A percentile compares a stretch with the other conserved stretches of the same genome.
These are phyloP conservation scores for Propithecus deckenii DNA, from an alignment of 2,797 vertebrate genomes.

Conservation along the genomic window DNA sequence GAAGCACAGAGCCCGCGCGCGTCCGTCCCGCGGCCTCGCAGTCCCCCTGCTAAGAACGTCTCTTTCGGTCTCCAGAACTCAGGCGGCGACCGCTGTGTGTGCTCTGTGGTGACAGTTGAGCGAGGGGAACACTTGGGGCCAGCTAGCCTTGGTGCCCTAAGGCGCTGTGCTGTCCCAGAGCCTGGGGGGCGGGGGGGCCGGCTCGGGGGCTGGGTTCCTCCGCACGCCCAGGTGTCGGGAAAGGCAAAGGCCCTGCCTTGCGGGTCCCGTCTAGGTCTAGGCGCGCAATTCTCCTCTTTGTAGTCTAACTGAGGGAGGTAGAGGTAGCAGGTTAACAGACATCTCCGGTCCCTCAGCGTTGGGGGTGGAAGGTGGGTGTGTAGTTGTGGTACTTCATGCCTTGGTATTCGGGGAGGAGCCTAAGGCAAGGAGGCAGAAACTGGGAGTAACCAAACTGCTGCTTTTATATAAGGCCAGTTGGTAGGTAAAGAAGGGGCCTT, in stretches of 20 bases:
- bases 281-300: not conserved
- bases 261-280: not conserved
- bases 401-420: constrained; percentile 71
- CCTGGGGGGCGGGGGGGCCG: not conserved
- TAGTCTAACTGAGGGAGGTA: not conserved
- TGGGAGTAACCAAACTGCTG: constrained; percentile 68
- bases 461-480: constrained; percentile 75
- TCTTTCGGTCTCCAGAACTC: not conserved
- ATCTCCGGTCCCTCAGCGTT: too few relatives aligned
- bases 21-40: not conserved
- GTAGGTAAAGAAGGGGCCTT: constrained; percentile 65
- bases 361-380: constrained; percentile 43
- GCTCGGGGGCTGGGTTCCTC: not conserved
- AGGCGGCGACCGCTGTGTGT: not conserved
- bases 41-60: not conserved
- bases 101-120: not conserved
- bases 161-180: not conserved
- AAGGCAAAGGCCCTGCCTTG: fast-evolving
- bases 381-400: not conserved
- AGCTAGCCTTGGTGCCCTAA: not conserved
- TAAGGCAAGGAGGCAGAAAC: constrained; percentile 67
- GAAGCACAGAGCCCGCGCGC: not conserved
- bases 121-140: not conserved
- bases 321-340: not conserved
- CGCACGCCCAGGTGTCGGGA: not conserved